Evolutionary conservation across 2,113 vertebrate genomes (phyloP).

Genomic region (Petromus typicus): DNA sequence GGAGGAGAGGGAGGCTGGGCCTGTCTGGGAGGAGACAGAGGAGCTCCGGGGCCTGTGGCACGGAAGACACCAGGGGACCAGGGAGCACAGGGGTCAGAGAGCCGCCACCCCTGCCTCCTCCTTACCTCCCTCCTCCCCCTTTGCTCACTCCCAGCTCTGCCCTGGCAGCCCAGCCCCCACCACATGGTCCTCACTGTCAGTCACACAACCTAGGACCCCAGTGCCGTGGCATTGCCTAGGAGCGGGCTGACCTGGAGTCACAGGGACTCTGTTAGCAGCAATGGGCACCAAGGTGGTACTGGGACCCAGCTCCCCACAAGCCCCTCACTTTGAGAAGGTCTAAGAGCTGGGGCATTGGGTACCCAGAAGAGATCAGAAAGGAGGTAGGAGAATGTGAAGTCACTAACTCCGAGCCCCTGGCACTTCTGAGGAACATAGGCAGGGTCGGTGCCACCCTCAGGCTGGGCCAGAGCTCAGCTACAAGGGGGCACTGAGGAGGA

Average conservation of each 20-base stretch:
- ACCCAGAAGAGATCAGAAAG: conserved; percentile 28
- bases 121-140: not conserved
- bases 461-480: not conserved
- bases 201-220: not conserved
- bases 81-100: not conserved
- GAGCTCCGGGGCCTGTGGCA: not conserved
- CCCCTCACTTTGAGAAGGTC: conserved; percentile 31
- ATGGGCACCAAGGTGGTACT: not conserved
- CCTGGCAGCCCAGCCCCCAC: not conserved
- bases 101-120: not conserved
- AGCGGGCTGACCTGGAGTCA: not conserved
- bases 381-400: conserved; percentile 40
- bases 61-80: not conserved
- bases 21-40: not conserved
- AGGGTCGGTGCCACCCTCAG: not conserved
- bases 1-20: not conserved
- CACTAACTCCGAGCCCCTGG: not conserved
- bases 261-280: not conserved
- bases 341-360: not conserved
- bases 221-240: not conserved
- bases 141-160: not conserved
- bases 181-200: not conserved
- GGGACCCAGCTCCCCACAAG: not conserved
- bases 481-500: conserved; percentile 43
- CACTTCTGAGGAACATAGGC: not conserved